Base-by-base conservation (phyloP, 1,140 invertebrate genomes). In the Heliothis subflexa region DNA sequence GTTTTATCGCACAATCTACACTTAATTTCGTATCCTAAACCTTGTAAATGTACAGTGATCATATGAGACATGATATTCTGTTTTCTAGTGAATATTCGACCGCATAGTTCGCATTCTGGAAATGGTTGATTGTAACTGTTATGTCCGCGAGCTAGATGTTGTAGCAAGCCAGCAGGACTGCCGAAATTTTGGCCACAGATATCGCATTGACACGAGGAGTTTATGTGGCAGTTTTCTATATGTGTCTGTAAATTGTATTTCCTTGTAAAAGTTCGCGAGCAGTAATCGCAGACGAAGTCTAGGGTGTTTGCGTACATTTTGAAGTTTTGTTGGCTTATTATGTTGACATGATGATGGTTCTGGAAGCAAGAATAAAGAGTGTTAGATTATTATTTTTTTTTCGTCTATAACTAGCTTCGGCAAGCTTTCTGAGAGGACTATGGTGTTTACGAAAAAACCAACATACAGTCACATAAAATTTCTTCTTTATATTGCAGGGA, bases 91-190 rank as follows among this genome's bases (percentile, higher is more conserved):
- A 92, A 93, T 0, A 91, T 87, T 18, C 88, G 79, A 0, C 92
- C 92, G 55, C 92, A 93, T 2, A 92, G n/a, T 49, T 93, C 91
- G 49, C 91, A 93, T 75, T 93, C 91, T 0, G 92, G 92, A 11
- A 85, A 86, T 0, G 84, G 79, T 59, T 92, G 86, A 1, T 81
- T 78, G 12, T 81, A 83, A 1, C 85, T 78, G 28, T 93, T 93
- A 68, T 93, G 92, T 0, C 92, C 92, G 49, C 85, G 16, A 0
- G 70, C 79, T 0, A 91, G 9, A 64, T 93, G 92, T 0, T 85
- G 77, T 10, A 89, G 84, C 3, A 93, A 40, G 0, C 86, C 89
- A 0, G 85, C 79, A 0, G 86, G 81, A n/a, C 86, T 91, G 2
- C 86, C 86, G 25, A 93, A 91, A 9, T 28, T 85, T 18, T 86